Percentiles rank a stretch among this genome's conserved stretches.
phyloP scores from a whole-genome alignment of 2,797 vertebrate genomes.

The Aulostomus chinensis region DNA sequence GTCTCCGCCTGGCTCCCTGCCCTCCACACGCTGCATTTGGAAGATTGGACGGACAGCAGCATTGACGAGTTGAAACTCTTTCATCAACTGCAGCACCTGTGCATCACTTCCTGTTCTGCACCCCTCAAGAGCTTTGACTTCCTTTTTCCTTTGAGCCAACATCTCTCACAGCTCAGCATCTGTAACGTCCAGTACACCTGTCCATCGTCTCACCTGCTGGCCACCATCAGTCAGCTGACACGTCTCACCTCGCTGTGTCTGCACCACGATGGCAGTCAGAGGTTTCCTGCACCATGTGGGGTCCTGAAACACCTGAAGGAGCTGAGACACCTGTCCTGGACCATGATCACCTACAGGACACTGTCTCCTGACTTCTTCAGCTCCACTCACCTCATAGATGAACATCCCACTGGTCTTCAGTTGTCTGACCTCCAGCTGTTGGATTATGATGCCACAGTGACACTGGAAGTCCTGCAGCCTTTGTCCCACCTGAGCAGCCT shows the following conservation, averaged over 20 bases:
- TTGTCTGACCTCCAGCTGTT: slow-evolving; percentile 54
- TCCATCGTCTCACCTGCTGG: slow-evolving; percentile 15
- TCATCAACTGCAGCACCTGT: slow-evolving; percentile 11
- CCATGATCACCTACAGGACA: slow-evolving; percentile 50
- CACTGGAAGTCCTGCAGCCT: slow-evolving; percentile 33
- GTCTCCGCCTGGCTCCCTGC: slow-evolving; percentile 33
- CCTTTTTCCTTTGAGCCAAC: slow-evolving; percentile 31
- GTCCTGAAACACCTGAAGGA: slow-evolving; percentile 21
- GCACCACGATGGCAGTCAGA: slow-evolving; percentile 48
- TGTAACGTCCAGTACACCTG: slow-evolving; percentile 44
- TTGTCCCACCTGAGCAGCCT: slow-evolving; percentile 40
- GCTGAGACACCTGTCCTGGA: slow-evolving; percentile 52
- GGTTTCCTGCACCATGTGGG: background rate
- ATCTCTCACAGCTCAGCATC: slow-evolving; percentile 42
- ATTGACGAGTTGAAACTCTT: slow-evolving; percentile 25
- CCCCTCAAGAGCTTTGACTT: slow-evolving; percentile 25
- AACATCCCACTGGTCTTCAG: background rate
- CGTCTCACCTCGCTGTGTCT: slow-evolving; percentile 38
- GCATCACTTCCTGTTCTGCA: slow-evolving; percentile 23
- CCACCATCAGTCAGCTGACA: slow-evolving; percentile 28
- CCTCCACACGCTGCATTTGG: slow-evolving; percentile 17
- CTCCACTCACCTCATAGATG: slow-evolving; percentile 20
- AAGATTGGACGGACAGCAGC: slow-evolving; percentile 26
- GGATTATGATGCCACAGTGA: slow-evolving; percentile 50
- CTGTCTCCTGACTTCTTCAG: slow-evolving; percentile 50